Conservation (phyloP, 2,113 vertebrate species). For the Erpornis zantholeuca region DNA sequence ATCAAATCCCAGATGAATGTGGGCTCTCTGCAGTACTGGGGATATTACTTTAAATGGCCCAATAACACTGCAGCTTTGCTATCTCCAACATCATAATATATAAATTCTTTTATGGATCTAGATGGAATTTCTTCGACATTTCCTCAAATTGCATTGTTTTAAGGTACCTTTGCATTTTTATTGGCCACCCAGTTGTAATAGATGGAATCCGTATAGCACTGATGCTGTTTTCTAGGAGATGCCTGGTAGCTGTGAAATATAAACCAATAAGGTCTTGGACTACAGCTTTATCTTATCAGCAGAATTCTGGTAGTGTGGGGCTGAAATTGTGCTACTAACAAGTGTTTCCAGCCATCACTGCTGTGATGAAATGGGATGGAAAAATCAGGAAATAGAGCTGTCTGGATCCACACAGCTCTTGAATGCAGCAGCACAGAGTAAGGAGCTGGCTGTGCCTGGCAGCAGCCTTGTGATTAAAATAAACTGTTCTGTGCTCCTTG, state of each 20-base stretch:
- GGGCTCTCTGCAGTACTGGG: not conserved
- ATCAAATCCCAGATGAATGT: not conserved
- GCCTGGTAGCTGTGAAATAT: conserved; percentile 23
- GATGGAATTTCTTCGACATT: not conserved
- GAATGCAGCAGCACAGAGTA: not conserved
- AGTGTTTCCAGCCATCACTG: not conserved
- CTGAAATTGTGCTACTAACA: conserved; percentile 18
- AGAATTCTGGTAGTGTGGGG: not conserved
- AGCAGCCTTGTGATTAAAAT: not conserved
- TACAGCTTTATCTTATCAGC: conserved; percentile 32
- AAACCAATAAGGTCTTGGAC: not conserved
- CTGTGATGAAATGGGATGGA: not conserved
- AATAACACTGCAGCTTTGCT: not conserved
- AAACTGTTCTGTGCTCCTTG: not conserved
- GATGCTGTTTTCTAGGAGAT: not conserved
- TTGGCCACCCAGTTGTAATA: not conserved
- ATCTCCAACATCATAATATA: not conserved
- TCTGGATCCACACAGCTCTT: not conserved
- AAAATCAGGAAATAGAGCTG: conserved; percentile 14
- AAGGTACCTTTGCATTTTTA: conserved; percentile 46
- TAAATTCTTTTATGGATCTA: not conserved
- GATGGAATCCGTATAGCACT: not conserved
- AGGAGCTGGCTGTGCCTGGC: not conserved
- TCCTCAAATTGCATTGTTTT: conserved; percentile 25
- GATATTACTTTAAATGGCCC: not conserved